A percentile compares a stretch with the other conserved stretches of the same genome.
These are phyloP conservation scores for Carterocephalus palaemon DNA, from an alignment of 2,888 invertebrate species.

Conservation along the genomic window DNA sequence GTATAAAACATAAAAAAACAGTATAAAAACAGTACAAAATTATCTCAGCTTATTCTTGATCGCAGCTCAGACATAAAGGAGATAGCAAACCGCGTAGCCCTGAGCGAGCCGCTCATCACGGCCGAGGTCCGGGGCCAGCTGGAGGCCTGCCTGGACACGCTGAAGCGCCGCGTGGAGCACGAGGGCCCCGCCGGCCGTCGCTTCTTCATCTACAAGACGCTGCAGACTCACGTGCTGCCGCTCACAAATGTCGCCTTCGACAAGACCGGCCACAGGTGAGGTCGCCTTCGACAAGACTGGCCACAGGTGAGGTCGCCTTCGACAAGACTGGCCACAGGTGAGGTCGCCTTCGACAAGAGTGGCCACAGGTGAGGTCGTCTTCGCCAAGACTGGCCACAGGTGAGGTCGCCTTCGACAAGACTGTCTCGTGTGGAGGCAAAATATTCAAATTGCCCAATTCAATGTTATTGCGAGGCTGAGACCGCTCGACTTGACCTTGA, in stretches of 20 bases:
- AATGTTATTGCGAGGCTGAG: no score
- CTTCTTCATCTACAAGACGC: slow-evolving; percentile 82
- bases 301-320: slow-evolving; percentile 80
- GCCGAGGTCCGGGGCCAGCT: slow-evolving; percentile 78
- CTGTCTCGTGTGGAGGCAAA: no score
- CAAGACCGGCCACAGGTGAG: slow-evolving; percentile 81
- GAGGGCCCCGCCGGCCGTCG: slow-evolving; percentile 79
- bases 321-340: slow-evolving; percentile 83
- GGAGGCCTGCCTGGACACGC: slow-evolving; percentile 78
- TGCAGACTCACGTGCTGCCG: slow-evolving; percentile 84
- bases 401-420: background rate
- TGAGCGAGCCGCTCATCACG: slow-evolving; percentile 77
- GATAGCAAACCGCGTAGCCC: slow-evolving; percentile 69
- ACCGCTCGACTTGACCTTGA: no score
- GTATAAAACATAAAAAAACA: no score
- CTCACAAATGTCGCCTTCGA: slow-evolving; percentile 86
- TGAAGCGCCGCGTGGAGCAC: slow-evolving; percentile 82
- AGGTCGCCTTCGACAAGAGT: slow-evolving; percentile 81
- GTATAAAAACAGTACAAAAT: no score
- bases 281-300: slow-evolving; percentile 84
- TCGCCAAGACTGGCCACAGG: no score
- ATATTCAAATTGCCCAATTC: no score
- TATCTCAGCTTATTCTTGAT: no score
- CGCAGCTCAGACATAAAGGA: slow-evolving; percentile 77
- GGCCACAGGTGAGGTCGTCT: slow-evolving; percentile 74